phyloP scores from a whole-genome alignment of 2,113 vertebrate species.

The Microcebus ravelobensis region DNA sequence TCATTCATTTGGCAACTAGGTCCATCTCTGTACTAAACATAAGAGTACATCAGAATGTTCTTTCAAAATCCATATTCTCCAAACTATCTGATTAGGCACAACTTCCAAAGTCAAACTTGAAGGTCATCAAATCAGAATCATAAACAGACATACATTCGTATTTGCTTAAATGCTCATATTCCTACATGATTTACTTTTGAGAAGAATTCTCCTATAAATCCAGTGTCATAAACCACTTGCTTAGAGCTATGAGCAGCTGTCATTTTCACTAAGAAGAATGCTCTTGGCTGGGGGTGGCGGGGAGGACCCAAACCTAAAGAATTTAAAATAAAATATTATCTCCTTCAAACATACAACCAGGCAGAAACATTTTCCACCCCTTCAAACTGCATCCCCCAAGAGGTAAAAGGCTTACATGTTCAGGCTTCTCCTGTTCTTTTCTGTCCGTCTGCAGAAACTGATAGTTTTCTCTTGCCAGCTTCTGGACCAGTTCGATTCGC shows the following conservation, averaged over 20 bases:
- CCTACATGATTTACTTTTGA: not conserved
- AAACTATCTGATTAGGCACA: not conserved
- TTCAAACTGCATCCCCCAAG: constrained; percentile 58
- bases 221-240: not conserved
- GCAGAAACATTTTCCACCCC: constrained; percentile 48
- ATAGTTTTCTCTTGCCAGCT: constrained; percentile 93
- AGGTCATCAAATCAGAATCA: not conserved
- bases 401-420: constrained; percentile 89
- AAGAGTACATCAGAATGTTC: not conserved
- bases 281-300: not conserved
- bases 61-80: constrained; percentile 12
- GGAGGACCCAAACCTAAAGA: constrained; percentile 29
- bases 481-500: constrained; percentile 94
- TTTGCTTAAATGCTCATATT: constrained; percentile 5
- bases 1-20: constrained; percentile 46
- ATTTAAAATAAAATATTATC: constrained; percentile 61
- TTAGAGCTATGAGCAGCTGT: not conserved
- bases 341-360: constrained; percentile 50
- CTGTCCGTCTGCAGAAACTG: constrained; percentile 91
- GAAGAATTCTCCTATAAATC: not conserved
- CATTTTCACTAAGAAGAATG: constrained; percentile 9
- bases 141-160: not conserved
- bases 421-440: constrained; percentile 86
- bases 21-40: not conserved
- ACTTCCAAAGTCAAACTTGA: not conserved